Conservation (phyloP, 2,797 vertebrate genomes). For the Margarornis squamiger region DNA sequence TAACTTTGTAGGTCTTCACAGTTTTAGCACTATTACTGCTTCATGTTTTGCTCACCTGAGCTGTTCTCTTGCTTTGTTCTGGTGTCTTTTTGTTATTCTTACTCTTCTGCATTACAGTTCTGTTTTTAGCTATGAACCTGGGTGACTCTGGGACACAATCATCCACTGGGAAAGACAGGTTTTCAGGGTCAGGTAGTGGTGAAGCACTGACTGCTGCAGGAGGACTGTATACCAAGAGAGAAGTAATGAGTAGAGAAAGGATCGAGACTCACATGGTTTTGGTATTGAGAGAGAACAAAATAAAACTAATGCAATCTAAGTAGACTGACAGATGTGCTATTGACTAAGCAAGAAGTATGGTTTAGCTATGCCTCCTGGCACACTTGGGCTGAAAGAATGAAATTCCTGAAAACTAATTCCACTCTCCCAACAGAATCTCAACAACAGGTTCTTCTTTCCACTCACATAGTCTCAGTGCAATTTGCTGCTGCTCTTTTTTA, state of each 20-base stretch:
- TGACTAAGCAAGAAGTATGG: not conserved
- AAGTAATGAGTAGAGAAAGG: not conserved
- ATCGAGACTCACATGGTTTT: not conserved
- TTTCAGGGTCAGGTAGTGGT: not conserved
- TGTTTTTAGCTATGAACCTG: not conserved
- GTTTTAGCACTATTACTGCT: not conserved
- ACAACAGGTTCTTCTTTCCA: not conserved
- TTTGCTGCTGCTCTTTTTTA: not conserved
- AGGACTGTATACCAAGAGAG: not conserved
- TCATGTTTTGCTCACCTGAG: slow-evolving; percentile 20
- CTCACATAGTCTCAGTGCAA: not conserved
- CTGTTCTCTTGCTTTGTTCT: not conserved
- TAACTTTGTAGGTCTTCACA: not conserved
- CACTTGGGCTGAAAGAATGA: not conserved
- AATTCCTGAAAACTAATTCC: not conserved
- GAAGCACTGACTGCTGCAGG: not conserved
- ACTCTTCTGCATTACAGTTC: not conserved
- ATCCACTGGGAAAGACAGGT: not conserved
- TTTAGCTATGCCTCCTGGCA: not conserved
- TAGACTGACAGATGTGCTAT: not conserved
- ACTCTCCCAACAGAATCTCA: not conserved
- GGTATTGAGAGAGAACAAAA: not conserved
- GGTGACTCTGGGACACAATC: not conserved
- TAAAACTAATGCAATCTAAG: not conserved
- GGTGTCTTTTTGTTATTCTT: not conserved